Conservation (phyloP, 2,113 vertebrate species). For the Agelaius phoeniceus region DNA sequence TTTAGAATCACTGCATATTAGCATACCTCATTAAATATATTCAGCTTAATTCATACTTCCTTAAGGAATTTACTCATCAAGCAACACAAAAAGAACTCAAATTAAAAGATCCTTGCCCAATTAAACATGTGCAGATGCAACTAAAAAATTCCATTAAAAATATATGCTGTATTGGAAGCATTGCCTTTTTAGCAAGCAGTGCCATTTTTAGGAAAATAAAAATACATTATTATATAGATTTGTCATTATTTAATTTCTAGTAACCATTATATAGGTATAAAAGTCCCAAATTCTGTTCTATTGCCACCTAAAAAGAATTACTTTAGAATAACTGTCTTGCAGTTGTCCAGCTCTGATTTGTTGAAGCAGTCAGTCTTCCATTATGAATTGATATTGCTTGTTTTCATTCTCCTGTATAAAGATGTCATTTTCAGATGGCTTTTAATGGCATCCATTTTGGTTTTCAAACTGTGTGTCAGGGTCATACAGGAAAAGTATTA, state of each 20-base stretch:
- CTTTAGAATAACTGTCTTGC: not conserved
- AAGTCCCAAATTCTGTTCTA: not conserved
- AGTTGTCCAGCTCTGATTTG: not conserved
- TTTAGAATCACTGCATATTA: slow-evolving; percentile 78
- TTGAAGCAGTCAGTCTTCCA: not conserved
- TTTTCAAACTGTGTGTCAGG: not conserved
- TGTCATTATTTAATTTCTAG: not conserved
- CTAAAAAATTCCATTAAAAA: not conserved
- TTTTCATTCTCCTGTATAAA: not conserved
- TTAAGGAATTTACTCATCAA: slow-evolving; percentile 22
- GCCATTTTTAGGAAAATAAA: not conserved
- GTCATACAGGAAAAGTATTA: not conserved
- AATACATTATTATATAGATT: not conserved
- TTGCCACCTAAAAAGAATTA: not conserved
- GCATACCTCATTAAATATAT: slow-evolving; percentile 63
- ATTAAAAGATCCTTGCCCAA: not conserved
- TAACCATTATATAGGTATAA: not conserved
- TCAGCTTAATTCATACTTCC: slow-evolving; percentile 41
- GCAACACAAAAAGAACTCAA: not conserved
- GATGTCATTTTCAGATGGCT: not conserved
- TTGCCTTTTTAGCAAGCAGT: not conserved
- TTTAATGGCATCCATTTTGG: not conserved
- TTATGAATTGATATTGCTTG: not conserved
- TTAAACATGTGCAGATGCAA: not conserved
- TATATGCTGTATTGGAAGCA: not conserved